A percentile compares a stretch with the other conserved stretches of the same genome.
Conservation (phyloP, 2,888 invertebrate species). For the Rhimphoctona megacephalus region DNA sequence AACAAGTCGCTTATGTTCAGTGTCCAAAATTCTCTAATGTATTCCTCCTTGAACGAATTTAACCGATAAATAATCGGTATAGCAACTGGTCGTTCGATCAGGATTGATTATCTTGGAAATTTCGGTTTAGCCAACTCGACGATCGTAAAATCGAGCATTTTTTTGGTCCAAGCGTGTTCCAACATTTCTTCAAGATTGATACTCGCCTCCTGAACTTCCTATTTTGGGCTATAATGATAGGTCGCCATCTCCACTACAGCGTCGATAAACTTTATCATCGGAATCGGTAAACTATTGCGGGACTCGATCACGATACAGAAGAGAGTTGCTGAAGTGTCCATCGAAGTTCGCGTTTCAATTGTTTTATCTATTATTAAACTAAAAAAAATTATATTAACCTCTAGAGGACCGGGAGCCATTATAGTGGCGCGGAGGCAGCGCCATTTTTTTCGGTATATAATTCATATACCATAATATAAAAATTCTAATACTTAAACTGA, state of each 20-base stretch:
- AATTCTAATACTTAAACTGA: no score
- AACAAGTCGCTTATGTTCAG: slow-evolving; percentile 33
- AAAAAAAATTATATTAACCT: no score
- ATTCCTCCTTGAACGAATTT: slow-evolving; percentile 67
- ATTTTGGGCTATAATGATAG: slow-evolving; percentile 42
- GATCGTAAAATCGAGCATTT: slow-evolving; percentile 65
- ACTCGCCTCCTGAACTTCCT: slow-evolving; percentile 7
- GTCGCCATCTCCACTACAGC: no score
- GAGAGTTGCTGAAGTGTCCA: slow-evolving; percentile 12
- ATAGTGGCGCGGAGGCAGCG: no score
- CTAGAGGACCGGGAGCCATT: no score
- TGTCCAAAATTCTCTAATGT: slow-evolving; percentile 4
- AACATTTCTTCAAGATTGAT: slow-evolving; percentile 53
- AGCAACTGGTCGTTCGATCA: neutral
- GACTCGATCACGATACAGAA: slow-evolving; percentile 30
- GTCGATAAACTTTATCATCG: slow-evolving; percentile 6
- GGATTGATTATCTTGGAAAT: neutral
- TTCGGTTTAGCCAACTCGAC: slow-evolving; percentile 54
- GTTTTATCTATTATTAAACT: neutral
- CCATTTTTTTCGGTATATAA: no score
- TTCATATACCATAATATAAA: no score
- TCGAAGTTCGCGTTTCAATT: neutral
- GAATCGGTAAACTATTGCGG: neutral
- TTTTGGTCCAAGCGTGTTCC: no score
- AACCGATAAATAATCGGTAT: slow-evolving; percentile 59